These are phyloP conservation scores for Loripinus fragilis DNA, from an alignment of 2,888 invertebrate species.

Conservation along the genomic window DNA sequence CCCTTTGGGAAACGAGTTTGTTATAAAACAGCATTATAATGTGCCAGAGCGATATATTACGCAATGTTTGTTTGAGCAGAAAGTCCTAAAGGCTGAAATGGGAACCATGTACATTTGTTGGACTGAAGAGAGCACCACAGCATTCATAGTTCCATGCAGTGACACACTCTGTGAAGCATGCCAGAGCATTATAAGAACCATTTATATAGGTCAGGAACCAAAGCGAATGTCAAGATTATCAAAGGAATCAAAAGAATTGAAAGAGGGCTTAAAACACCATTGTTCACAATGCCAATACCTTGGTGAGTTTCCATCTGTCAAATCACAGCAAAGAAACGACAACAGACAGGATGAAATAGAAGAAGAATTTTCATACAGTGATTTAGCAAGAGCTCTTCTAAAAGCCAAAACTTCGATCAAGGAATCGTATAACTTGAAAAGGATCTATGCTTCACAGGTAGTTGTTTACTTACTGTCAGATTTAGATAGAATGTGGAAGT, in stretches of 20 bases:
- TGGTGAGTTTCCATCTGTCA: conserved; percentile 33
- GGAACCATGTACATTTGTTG: conserved; percentile 26
- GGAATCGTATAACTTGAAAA: conserved; percentile 31
- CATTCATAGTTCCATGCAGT: neutral
- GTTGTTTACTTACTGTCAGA: conserved; percentile 40
- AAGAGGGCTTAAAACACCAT: neutral
- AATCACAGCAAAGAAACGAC: neutral
- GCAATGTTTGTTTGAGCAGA: conserved; percentile 20
- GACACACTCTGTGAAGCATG: neutral
- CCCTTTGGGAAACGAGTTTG: conserved; percentile 10
- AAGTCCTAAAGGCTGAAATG: neutral
- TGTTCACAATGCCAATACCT: conserved; percentile 10
- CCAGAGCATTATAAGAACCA: neutral
- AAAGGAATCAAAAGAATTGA: conserved; percentile 11
- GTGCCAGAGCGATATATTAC: conserved; percentile 26
- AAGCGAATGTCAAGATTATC: neutral
- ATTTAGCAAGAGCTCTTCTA: neutral
- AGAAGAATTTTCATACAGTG: conserved; percentile 3
- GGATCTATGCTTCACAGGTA: conserved; percentile 34
- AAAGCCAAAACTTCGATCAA: conserved; percentile 10
- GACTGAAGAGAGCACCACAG: conserved; percentile 3
- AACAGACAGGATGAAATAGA: neutral
- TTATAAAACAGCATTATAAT: conserved; percentile 5
- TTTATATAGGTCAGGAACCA: neutral
- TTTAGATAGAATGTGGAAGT: conserved; percentile 41